Conservation (phyloP, 2,888 invertebrate genomes). For the Liopterus haemorrhoidalis region DNA sequence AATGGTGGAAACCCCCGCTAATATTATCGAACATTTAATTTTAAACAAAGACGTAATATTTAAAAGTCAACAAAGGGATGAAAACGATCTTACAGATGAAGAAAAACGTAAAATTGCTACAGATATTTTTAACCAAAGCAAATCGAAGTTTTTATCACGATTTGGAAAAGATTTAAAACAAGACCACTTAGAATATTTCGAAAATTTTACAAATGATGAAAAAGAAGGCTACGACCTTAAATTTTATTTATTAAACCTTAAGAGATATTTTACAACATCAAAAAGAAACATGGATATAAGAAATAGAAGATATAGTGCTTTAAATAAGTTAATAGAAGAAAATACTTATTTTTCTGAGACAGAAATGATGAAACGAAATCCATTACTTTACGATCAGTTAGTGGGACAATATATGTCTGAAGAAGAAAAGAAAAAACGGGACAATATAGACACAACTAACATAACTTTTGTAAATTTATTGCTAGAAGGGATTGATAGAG, state of each 20-base stretch:
- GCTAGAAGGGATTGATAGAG: constrained; percentile 73
- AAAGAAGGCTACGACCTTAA: constrained; percentile 53
- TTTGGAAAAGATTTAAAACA: constrained; percentile 67
- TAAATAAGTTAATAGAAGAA: constrained; percentile 64
- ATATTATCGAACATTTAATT: constrained; percentile 59
- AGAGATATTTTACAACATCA: constrained; percentile 50
- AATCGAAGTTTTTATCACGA: constrained; percentile 65
- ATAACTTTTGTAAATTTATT: constrained; percentile 69
- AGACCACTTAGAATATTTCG: constrained; percentile 67
- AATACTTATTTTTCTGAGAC: constrained; percentile 81
- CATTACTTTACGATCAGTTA: constrained; percentile 81
- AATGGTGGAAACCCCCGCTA: constrained; percentile 44
- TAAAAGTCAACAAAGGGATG: constrained; percentile 75
- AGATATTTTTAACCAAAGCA: constrained; percentile 59
- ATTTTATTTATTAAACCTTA: constrained; percentile 59
- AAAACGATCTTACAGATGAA: constrained; percentile 61
- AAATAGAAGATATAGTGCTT: constrained; percentile 77
- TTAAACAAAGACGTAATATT: constrained; percentile 61
- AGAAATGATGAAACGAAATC: constrained; percentile 91
- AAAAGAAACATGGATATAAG: constrained; percentile 55
- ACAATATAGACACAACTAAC: constrained; percentile 53
- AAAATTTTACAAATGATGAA: constrained; percentile 41
- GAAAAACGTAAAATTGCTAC: constrained; percentile 68
- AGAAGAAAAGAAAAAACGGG: constrained; percentile 63
- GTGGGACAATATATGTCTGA: constrained; percentile 79